Conservation (phyloP, 53 echinoderm and acorn worm genomes). For the Luidia sarsii region DNA sequence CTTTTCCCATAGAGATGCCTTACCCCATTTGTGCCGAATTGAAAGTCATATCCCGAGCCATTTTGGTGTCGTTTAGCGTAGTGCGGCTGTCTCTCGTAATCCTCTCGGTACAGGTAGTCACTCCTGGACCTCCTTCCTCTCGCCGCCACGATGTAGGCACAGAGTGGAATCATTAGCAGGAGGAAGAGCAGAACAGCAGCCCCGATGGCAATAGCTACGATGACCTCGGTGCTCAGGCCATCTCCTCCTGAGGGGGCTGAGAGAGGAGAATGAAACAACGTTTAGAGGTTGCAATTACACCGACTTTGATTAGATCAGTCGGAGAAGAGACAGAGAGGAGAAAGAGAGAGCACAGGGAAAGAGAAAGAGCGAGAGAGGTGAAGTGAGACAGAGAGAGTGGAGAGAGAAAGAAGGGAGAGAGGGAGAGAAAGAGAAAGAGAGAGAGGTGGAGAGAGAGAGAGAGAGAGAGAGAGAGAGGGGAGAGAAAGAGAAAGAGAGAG, state of each 20-base stretch:
- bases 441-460: too few relatives aligned
- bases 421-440: too few relatives aligned
- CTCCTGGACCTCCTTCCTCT: background rate
- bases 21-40: background rate
- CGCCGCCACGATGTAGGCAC: background rate
- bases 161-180: background rate
- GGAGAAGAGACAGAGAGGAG: background rate
- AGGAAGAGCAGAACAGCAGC: background rate
- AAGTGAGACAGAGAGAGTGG: too few relatives aligned
- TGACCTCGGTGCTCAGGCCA: background rate
- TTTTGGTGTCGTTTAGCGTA: background rate
- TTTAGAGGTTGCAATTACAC: too few relatives aligned
- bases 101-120: conserved; percentile 2
- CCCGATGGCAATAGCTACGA: conserved; percentile 7
- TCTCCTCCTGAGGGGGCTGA: background rate
- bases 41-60: background rate
- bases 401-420: too few relatives aligned
- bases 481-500: too few relatives aligned
- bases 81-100: background rate
- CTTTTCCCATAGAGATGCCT: too few relatives aligned
- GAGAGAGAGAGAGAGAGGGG: too few relatives aligned
- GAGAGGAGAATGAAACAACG: too few relatives aligned
- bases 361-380: too few relatives aligned
- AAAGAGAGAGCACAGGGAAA: too few relatives aligned
- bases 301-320: background rate